Percentiles rank a stretch among this genome's conserved stretches.
Conservation (phyloP, 53 echinoderm and acorn worm genomes). For the Astropecten irregularis region DNA sequence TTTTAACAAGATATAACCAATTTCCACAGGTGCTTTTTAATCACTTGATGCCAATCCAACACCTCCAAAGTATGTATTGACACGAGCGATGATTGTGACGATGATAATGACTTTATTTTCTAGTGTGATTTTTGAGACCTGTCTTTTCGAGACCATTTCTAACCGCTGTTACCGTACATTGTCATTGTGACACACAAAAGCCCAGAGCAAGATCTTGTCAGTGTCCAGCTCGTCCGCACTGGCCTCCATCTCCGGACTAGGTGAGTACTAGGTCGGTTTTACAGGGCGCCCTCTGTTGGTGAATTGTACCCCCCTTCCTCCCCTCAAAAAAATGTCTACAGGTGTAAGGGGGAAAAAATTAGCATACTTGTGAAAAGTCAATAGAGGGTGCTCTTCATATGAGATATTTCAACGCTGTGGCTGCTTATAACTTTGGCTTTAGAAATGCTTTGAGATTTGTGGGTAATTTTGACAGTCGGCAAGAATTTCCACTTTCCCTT, state of each 20-base stretch:
- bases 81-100: not conserved
- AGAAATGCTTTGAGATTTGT: too few species aligned
- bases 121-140: constrained; percentile 25
- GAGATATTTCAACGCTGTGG: too few species aligned
- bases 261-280: constrained; percentile 58
- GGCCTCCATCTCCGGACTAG: constrained; percentile 94
- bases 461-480: too few species aligned
- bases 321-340: too few species aligned
- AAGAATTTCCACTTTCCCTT: too few species aligned
- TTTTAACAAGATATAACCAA: too few species aligned
- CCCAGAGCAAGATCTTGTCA: constrained; percentile 58
- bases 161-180: constrained; percentile 51
- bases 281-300: not conserved
- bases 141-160: constrained; percentile 42
- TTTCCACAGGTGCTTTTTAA: too few species aligned
- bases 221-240: constrained; percentile 87
- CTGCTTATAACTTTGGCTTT: too few species aligned
- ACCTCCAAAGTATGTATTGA: constrained; percentile 18
- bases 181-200: constrained; percentile 59
- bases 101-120: constrained; percentile 5
- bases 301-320: not conserved
- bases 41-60: not conserved
- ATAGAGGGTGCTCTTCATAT: not conserved
- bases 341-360: not conserved
- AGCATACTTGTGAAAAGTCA: not conserved